Conservation (phyloP, 2,888 invertebrate species). For the Ophonus ardosiacus region DNA sequence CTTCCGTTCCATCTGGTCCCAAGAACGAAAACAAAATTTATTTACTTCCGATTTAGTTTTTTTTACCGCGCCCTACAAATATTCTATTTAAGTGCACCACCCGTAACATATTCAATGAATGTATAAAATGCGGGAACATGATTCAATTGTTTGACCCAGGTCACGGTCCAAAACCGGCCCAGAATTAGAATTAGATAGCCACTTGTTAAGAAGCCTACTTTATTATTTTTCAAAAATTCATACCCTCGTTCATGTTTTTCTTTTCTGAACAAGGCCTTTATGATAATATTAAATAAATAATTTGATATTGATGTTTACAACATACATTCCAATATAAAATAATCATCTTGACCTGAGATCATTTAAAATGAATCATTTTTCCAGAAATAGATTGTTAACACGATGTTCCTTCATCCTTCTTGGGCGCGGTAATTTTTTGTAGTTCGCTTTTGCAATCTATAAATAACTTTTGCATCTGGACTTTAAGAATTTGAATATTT, state of each 20-base stretch:
- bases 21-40: slow-evolving; percentile 21
- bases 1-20: slow-evolving; percentile 46
- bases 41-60: slow-evolving; percentile 14
- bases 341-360: slow-evolving; percentile 15
- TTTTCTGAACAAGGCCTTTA: neutral
- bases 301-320: slow-evolving; percentile 5
- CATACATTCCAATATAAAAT: slow-evolving; percentile 7
- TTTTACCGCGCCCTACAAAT: slow-evolving; percentile 42
- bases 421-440: slow-evolving; percentile 19
- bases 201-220: neutral
- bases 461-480: neutral
- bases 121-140: slow-evolving; percentile 13
- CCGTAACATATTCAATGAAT: slow-evolving; percentile 36
- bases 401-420: neutral
- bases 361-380: slow-evolving; percentile 28
- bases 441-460: neutral
- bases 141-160: slow-evolving; percentile 61
- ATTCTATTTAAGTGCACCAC: slow-evolving; percentile 20
- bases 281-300: slow-evolving; percentile 1
- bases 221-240: neutral
- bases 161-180: slow-evolving; percentile 57
- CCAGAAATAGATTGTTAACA: slow-evolving; percentile 20
- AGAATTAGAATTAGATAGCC: slow-evolving; percentile 20
- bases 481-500: neutral
- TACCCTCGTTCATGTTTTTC: neutral